These are phyloP conservation scores for Hydrolagus colliei DNA, from an alignment of 2,797 vertebrate species.

Conservation along the genomic window DNA sequence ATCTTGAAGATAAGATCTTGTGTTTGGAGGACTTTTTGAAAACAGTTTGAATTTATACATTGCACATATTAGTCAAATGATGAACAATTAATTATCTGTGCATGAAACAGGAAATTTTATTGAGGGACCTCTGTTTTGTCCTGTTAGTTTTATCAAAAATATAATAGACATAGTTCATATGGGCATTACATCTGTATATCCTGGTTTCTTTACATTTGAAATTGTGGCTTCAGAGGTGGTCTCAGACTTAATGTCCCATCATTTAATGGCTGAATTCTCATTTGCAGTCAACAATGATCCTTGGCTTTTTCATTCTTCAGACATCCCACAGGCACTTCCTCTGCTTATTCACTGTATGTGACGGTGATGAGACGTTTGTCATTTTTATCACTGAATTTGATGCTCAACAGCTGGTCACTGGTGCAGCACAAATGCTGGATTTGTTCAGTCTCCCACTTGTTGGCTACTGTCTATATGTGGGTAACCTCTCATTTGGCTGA, in stretches of 20 bases:
- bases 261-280: not conserved
- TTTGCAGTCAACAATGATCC: not conserved
- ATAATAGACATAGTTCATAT: not conserved
- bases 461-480: not conserved
- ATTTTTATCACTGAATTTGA: conserved; percentile 30
- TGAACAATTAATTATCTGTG: not conserved
- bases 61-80: too few species aligned
- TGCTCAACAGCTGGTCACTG: conserved; percentile 4
- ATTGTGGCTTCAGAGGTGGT: not conserved
- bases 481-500: not conserved
- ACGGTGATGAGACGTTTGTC: conserved; percentile 27
- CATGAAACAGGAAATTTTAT: conserved; percentile 9
- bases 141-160: not conserved
- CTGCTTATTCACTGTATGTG: not conserved
- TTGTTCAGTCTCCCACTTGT: conserved; percentile 7
- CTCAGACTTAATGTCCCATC: not conserved
- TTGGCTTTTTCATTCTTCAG: conserved; percentile 1
- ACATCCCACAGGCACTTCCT: conserved; percentile 13
- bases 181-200: not conserved
- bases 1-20: not conserved
- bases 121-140: not conserved
- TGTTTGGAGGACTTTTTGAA: too few species aligned
- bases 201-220: not conserved
- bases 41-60: too few species aligned
- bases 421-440: not conserved